Evolutionary conservation across 2,113 vertebrate species (phyloP), one percentile per base, ranked within the genome.

Genomic region (Taxidea taxus): DNA sequence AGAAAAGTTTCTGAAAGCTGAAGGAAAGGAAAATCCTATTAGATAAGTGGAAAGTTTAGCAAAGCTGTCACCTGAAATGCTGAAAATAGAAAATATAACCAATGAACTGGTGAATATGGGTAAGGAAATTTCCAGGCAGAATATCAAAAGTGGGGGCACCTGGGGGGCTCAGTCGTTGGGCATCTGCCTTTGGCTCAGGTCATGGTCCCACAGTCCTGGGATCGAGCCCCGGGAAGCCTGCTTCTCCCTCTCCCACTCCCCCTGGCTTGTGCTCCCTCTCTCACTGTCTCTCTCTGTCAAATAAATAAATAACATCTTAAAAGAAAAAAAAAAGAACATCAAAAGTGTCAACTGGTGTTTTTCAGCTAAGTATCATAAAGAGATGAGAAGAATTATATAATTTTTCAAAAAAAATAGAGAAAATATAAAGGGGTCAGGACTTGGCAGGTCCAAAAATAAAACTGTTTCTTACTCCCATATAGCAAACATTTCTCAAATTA

Each of bases 401-500:
- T 60, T 97, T 93, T 47, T 3, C n/a, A n/a, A 60, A 87, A 72
- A 91, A 56, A 51, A 62, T 4, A 56, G 18, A 87, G n/a, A 14
- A 87, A 75, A 82, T 47, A 86, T 29, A 58, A 96, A 87, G 54
- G 37, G 77, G 25, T 8, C n/a, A 84, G 34, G 21, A 20, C 34
- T 49, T 66, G 23, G n/a, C 70, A 87, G 70, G 13, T 60, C 15
- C 27, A 85, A 87, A 95, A 93, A 81, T 56, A 75, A 85, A 66
- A 56, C 31, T 66, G 3, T 70, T 95, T 86, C 70, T 86, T 81
- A 90, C 86, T 74, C 8, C 39, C 39, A 77, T 27, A 81, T n/a
- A 87, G 13, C 75, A 95, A 70, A 91, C 27, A 47, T 66, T 87
- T 91, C 29, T 94, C 66, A 87, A 94, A 91, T 95, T 94, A 95